Evolutionary conservation across 2,888 invertebrate genomes (phyloP).

Genomic region (Drosophila nigricruria): DNA sequence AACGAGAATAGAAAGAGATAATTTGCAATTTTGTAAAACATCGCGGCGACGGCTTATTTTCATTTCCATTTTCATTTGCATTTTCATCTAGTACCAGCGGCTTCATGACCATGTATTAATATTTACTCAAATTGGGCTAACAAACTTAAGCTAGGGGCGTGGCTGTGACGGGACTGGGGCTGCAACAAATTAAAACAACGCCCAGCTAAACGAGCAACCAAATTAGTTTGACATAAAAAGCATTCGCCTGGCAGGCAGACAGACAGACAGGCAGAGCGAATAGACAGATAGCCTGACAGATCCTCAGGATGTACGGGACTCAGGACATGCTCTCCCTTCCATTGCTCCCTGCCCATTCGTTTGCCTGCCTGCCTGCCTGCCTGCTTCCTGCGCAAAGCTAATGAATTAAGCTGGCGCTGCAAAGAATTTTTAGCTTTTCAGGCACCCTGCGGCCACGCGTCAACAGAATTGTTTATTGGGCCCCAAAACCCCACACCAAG

Average conservation of each 20-base stretch:
- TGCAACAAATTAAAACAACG: slow-evolving; percentile 75
- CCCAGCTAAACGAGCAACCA: slow-evolving; percentile 74
- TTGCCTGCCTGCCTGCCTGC: slow-evolving; percentile 1
- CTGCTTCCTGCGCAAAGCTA: slow-evolving; percentile 50
- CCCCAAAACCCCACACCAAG: not conserved
- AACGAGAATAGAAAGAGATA: slow-evolving; percentile 23
- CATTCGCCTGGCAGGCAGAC: slow-evolving; percentile 50
- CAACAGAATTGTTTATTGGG: slow-evolving; percentile 69
- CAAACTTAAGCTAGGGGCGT: slow-evolving; percentile 70
- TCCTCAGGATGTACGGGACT: slow-evolving; percentile 41
- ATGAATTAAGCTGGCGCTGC: slow-evolving; percentile 74
- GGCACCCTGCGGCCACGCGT: slow-evolving; percentile 53
- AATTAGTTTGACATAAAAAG: slow-evolving; percentile 80
- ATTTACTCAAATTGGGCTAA: slow-evolving; percentile 79
- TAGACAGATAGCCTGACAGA: slow-evolving; percentile 47
- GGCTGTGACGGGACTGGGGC: not conserved
- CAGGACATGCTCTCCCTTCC: not conserved
- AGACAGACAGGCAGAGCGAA: slow-evolving; percentile 29
- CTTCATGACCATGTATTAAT: slow-evolving; percentile 78
- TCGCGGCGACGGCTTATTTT: slow-evolving; percentile 11
- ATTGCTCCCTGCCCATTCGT: not conserved
- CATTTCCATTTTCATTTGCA: slow-evolving; percentile 40
- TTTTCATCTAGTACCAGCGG: slow-evolving; percentile 52
- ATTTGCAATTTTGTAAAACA: slow-evolving; percentile 66
- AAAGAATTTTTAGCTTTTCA: slow-evolving; percentile 62